phyloP scores from a whole-genome alignment of 2,797 vertebrate genomes.

The Echeneis naucrates region DNA sequence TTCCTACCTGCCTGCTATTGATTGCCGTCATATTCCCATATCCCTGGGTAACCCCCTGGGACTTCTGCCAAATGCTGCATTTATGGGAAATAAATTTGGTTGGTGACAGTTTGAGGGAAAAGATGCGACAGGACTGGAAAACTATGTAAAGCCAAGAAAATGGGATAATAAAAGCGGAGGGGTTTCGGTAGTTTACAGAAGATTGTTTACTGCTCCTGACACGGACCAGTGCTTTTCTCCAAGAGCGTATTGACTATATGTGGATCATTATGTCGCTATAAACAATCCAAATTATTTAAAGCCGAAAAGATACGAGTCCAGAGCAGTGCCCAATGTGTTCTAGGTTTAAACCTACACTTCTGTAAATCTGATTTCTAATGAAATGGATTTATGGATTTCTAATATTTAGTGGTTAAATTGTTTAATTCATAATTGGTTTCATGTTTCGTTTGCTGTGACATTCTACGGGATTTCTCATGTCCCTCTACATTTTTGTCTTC shows the following conservation, averaged over 20 bases:
- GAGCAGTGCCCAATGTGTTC: neutral
- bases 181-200: neutral
- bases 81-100: slow-evolving; percentile 36
- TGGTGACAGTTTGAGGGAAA: slow-evolving; percentile 19
- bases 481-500: neutral
- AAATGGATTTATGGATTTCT: slow-evolving; percentile 6
- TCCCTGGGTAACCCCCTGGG: slow-evolving; percentile 42
- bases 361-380: neutral
- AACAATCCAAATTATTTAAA: slow-evolving; percentile 38
- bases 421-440: slow-evolving; percentile 18
- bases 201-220: slow-evolving; percentile 38
- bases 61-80: slow-evolving; percentile 42
- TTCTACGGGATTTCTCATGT: slow-evolving; percentile 44
- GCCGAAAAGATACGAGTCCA: slow-evolving; percentile 6
- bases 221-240: slow-evolving; percentile 38
- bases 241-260: slow-evolving; percentile 32
- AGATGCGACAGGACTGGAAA: slow-evolving; percentile 13
- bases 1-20: slow-evolving; percentile 62
- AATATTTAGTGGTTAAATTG: neutral
- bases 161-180: neutral
- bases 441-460: slow-evolving; percentile 64
- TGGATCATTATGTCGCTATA: slow-evolving; percentile 51
- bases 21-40: slow-evolving; percentile 58
- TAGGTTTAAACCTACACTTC: slow-evolving; percentile 7
- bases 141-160: slow-evolving; percentile 5